Conservation (phyloP, 2,888 invertebrate species). For the Agrotis ipsilon region DNA sequence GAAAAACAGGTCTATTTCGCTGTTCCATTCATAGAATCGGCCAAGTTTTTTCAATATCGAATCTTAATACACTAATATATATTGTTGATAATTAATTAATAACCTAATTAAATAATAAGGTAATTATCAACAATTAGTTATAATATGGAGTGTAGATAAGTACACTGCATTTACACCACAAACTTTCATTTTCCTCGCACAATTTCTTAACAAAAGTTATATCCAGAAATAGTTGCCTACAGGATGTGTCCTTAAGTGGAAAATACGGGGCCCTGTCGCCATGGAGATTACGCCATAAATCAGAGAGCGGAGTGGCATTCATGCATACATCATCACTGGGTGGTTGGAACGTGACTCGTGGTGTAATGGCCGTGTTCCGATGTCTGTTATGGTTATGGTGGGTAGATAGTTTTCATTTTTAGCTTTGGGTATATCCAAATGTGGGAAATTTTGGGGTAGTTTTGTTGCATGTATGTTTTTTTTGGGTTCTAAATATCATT, state of each 20-base stretch:
- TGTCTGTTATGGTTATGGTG: conserved; percentile 4
- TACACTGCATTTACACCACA: neutral
- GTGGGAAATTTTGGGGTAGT: neutral
- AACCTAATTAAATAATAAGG: no score
- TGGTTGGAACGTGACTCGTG: conserved; percentile 35
- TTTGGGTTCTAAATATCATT: no score
- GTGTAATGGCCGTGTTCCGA: conserved; percentile 35
- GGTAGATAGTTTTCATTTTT: conserved; percentile 20
- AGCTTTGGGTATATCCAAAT: conserved; percentile 17
- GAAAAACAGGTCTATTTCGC: no score
- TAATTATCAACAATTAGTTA: no score
- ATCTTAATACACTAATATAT: neutral
- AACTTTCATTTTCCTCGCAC: neutral
- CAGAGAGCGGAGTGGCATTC: conserved; percentile 62
- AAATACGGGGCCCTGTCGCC: conserved; percentile 69
- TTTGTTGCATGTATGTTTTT: neutral
- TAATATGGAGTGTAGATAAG: no score
- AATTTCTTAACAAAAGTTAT: conserved; percentile 28
- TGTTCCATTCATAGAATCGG: no score
- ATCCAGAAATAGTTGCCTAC: conserved; percentile 55
- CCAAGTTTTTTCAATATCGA: neutral
- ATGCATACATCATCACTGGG: conserved; percentile 63
- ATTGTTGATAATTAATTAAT: no score
- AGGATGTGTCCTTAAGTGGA: conserved; percentile 64
- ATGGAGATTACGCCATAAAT: conserved; percentile 76